Conservation (phyloP, 2,797 vertebrate genomes). For the Atherinosoma microstoma region DNA sequence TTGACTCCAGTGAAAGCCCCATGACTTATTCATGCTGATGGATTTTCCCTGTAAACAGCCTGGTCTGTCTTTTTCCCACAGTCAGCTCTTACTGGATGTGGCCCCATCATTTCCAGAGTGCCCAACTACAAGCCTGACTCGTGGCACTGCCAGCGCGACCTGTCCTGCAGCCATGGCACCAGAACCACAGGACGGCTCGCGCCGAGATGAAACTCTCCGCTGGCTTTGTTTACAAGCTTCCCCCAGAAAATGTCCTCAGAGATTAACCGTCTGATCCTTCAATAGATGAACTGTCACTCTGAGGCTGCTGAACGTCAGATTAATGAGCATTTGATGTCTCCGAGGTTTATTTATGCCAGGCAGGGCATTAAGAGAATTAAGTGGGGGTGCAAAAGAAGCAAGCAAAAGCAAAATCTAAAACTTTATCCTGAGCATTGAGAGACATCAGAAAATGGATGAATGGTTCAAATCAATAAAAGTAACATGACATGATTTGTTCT, state of each 20-base stretch:
- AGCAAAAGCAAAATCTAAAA: slow-evolving; percentile 1
- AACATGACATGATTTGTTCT: slow-evolving; percentile 13
- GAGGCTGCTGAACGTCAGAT: slow-evolving; percentile 29
- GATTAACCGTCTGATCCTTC: slow-evolving; percentile 6
- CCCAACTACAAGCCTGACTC: slow-evolving; percentile 43
- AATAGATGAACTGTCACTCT: slow-evolving; percentile 14
- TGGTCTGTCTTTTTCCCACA: slow-evolving; percentile 56
- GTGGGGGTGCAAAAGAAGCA: slow-evolving; percentile 9
- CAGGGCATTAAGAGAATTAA: slow-evolving; percentile 24
- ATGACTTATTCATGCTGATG: slow-evolving; percentile 88
- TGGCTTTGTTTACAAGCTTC: slow-evolving; percentile 5
- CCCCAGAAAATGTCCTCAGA: slow-evolving; percentile 5
- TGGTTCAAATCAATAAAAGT: slow-evolving; percentile 33
- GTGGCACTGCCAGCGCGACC: slow-evolving; percentile 24
- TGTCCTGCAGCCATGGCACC: slow-evolving; percentile 18
- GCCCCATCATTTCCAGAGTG: slow-evolving; percentile 31
- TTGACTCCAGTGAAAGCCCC: slow-evolving; percentile 70
- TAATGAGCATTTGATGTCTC: slow-evolving; percentile 28
- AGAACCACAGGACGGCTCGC: slow-evolving; percentile 1
- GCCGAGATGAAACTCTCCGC: slow-evolving; percentile 2
- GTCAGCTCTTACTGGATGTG: slow-evolving; percentile 67
- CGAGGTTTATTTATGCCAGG: slow-evolving; percentile 15
- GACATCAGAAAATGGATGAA: slow-evolving; percentile 2
- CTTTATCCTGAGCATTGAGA: background rate
- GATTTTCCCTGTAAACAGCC: slow-evolving; percentile 80